Conservation (phyloP, 1,140 invertebrate genomes). For the Trichonephila clavipes region DNA sequence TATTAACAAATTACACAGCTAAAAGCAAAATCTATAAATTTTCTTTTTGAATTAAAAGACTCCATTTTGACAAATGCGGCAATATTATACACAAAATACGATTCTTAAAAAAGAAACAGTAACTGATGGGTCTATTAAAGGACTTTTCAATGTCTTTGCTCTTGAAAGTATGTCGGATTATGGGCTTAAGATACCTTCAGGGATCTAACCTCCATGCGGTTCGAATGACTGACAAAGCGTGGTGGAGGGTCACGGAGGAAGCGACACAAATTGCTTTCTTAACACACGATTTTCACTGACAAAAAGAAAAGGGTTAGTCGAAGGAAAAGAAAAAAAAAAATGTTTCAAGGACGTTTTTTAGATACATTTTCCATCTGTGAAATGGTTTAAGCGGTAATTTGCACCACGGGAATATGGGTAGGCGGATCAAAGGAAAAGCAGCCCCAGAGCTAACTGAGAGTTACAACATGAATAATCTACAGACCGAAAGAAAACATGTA, state of each 20-base stretch:
- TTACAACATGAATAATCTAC: neutral
- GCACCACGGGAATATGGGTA: neutral
- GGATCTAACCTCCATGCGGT: neutral
- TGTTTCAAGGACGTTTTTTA: conserved; percentile 43
- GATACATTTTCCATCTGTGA: conserved; percentile 15
- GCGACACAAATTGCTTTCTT: conserved; percentile 36
- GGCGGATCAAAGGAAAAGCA: neutral
- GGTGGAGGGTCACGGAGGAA: conserved; percentile 47
- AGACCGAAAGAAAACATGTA: no score
- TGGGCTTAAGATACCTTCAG: neutral
- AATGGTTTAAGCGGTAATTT: neutral
- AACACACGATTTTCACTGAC: conserved; percentile 44
- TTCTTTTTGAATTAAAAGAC: neutral
- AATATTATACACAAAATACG: neutral
- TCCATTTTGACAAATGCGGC: neutral
- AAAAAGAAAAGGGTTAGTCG: neutral
- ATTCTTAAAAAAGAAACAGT: neutral
- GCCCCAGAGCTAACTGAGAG: neutral
- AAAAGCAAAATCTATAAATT: no score
- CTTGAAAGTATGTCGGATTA: conserved; percentile 6
- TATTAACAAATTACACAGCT: no score
- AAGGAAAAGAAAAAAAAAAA: neutral
- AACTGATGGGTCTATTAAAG: neutral
- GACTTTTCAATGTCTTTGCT: neutral
- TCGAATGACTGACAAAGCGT: conserved; percentile 64